phyloP scores from a whole-genome alignment of 2,113 vertebrate genomes.

The Mirza zaza region DNA sequence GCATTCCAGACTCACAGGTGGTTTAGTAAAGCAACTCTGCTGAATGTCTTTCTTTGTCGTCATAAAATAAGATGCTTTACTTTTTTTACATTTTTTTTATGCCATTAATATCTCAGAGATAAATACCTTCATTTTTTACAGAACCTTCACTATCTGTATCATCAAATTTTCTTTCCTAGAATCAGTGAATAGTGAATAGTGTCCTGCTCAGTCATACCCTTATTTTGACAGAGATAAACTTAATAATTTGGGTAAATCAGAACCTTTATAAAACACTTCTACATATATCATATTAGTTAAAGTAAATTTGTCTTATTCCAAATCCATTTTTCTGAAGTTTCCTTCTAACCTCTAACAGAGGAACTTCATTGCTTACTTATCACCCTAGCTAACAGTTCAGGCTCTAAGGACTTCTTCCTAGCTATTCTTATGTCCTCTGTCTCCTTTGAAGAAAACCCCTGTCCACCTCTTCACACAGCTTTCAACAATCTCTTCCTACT shows the following conservation, averaged over 20 bases:
- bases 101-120: neutral
- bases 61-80: neutral
- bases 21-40: neutral
- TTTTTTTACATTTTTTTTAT: neutral
- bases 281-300: neutral
- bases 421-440: neutral
- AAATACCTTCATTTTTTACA: neutral
- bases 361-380: neutral
- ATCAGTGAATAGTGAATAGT: neutral
- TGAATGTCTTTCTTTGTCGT: constrained; percentile 27
- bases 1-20: neutral
- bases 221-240: neutral
- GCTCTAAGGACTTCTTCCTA: neutral
- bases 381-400: neutral
- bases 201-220: neutral
- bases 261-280: neutral
- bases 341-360: neutral
- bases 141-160: neutral
- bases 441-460: neutral
- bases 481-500: neutral
- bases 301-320: neutral
- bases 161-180: neutral
- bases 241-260: neutral
- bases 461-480: neutral
- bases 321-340: neutral